Conservation (phyloP, 2,888 invertebrate genomes). For the Acanthosepion esculentum region DNA sequence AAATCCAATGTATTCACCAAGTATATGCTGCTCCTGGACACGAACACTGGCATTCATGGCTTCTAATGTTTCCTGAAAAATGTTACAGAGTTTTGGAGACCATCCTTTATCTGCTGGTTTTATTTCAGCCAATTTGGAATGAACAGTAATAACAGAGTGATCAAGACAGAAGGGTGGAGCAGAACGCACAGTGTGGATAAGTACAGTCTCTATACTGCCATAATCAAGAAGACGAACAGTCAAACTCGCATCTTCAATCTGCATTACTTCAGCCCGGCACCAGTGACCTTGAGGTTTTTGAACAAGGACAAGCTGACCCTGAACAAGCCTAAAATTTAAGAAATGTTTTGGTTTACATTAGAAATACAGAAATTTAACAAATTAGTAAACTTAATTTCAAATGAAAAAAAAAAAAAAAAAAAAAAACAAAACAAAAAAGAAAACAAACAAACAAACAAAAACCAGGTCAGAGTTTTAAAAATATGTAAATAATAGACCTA, state of each 20-base stretch:
- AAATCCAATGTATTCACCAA: slow-evolving; percentile 3
- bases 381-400: too few relatives aligned
- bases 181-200: not conserved
- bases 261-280: slow-evolving; percentile 23
- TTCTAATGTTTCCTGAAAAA: slow-evolving; percentile 2
- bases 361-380: too few relatives aligned
- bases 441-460: not conserved
- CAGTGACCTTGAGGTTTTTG: not conserved
- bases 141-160: not conserved
- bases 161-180: not conserved
- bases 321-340: not conserved
- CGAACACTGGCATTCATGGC: slow-evolving; percentile 33
- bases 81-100: not conserved
- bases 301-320: not conserved
- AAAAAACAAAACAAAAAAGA: not conserved
- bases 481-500: too few relatives aligned
- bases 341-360: not conserved
- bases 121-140: not conserved
- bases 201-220: not conserved
- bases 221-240: not conserved
- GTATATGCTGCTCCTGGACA: not conserved
- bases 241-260: not conserved
- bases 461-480: not conserved
- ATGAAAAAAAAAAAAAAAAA: not conserved
- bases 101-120: not conserved